Evolutionary conservation across 2,797 vertebrate genomes (phyloP), one percentile per base, ranked within the genome.

Genomic region (Capromys pilorides): DNA sequence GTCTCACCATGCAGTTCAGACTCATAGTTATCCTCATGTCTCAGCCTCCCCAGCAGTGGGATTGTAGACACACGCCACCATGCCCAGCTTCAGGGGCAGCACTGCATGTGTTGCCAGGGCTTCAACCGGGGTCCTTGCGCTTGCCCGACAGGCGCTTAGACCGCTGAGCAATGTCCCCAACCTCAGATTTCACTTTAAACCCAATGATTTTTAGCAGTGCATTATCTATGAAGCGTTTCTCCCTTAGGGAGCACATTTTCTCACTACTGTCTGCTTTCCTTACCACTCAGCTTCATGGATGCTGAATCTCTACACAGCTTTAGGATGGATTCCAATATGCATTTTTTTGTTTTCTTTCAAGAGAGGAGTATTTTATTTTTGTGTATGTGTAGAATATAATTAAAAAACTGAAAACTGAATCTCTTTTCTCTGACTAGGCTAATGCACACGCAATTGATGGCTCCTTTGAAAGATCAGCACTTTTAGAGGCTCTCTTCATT

Each of bases 181-280:
- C 26, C 90, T 92, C 31, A 78, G 45, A 78, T 87, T 96, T 93
- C 54, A 81, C 45, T 94, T 94, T 92, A 84, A 93, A 54, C 64
- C 61, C 71, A 85, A 0, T 67, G 41, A 81, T 79, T 88, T 94
- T 90, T 64, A 90, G n/a, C 59, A 71, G 14, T 62, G 39, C 21
- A 62, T 91, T 86, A 36, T 86, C 7, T 21, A 14, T 59, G 91
- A 91, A 41, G 12, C 39, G 91, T 69, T 82, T 22, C 31, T 90
- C 84, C 57, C 79, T 81, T 66, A 11, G 24, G 57, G 45, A 45
- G 64, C 24, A 67, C 13, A 73, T 45, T 82, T 82, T 69, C 54
- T 75, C 62, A 33, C 41, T n/a, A 33, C 18, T 49, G 31, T 45
- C 19, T 77, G 51, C 39, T 81, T 49, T 41, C 22, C 28, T 84